Percentiles rank a stretch among this genome's conserved stretches.
Evolutionary conservation across 2,113 vertebrate species (phyloP).

Genomic region (Eonycteris spelaea): DNA sequence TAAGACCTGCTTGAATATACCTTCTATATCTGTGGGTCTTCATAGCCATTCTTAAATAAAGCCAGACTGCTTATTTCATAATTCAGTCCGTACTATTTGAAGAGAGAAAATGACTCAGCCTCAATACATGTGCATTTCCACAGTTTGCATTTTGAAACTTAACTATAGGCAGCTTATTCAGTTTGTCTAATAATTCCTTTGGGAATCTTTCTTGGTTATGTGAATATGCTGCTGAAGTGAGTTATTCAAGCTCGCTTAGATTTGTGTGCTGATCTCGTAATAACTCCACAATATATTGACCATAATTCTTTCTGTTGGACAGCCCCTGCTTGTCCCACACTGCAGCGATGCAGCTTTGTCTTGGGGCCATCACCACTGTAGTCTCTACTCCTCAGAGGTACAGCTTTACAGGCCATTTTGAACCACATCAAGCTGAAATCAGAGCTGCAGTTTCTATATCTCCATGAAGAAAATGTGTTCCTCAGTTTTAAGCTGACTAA

Average conservation of each 20-base stretch:
- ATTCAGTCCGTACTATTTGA: not conserved
- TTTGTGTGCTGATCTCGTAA: not conserved
- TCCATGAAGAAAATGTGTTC: not conserved
- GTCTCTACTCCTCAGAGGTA: not conserved
- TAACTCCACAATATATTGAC: not conserved
- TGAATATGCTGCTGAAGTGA: not conserved
- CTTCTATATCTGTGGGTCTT: not conserved
- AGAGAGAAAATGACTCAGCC: not conserved
- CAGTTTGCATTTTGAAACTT: not conserved
- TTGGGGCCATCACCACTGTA: not conserved
- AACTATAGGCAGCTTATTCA: not conserved
- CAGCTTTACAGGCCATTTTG: not conserved
- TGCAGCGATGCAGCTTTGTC: not conserved
- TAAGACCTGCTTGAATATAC: constrained; percentile 18
- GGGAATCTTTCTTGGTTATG: not conserved
- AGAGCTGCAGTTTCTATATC: not conserved
- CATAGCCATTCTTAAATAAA: not conserved
- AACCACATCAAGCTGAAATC: not conserved
- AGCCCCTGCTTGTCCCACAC: not conserved
- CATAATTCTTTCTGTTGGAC: not conserved
- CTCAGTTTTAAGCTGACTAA: not conserved
- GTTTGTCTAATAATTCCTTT: not conserved
- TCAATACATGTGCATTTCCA: not conserved
- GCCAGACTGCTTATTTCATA: not conserved
- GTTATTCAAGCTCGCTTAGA: not conserved